These are phyloP conservation scores for Manis crassicaudata DNA, from an alignment of 2,797 vertebrate genomes.

Conservation along the genomic window DNA sequence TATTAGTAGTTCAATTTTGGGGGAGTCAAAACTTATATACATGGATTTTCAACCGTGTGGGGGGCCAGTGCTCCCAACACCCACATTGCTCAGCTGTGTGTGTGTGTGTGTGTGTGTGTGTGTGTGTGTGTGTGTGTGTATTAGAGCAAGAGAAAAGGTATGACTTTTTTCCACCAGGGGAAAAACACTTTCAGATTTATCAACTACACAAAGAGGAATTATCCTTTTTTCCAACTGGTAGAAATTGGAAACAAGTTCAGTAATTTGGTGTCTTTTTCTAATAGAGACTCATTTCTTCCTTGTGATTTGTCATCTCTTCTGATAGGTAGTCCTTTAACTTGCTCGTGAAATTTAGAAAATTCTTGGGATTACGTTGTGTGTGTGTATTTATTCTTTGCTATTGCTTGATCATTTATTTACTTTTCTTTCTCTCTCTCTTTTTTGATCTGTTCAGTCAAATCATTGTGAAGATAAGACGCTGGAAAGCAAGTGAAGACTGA, in stretches of 20 bases:
- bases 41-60: too few relatives aligned
- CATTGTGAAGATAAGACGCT: background rate
- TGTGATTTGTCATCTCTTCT: background rate
- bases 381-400: conserved; percentile 18
- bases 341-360: conserved; percentile 1
- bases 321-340: background rate
- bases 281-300: conserved; percentile 1
- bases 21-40: too few relatives aligned
- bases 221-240: background rate
- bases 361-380: background rate
- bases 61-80: too few relatives aligned
- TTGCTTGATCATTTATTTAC: background rate
- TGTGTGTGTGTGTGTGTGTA: background rate
- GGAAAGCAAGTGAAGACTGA: background rate
- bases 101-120: too few relatives aligned
- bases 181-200: background rate
- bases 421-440: background rate
- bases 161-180: background rate
- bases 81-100: too few relatives aligned
- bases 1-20: too few relatives aligned
- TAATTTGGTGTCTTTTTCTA: background rate
- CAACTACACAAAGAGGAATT: background rate
- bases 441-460: background rate
- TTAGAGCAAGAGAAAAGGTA: background rate
- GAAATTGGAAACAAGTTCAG: background rate